Evolutionary conservation across 2,113 vertebrate species (phyloP).

Genomic region (Semicossyphus pulcher): DNA sequence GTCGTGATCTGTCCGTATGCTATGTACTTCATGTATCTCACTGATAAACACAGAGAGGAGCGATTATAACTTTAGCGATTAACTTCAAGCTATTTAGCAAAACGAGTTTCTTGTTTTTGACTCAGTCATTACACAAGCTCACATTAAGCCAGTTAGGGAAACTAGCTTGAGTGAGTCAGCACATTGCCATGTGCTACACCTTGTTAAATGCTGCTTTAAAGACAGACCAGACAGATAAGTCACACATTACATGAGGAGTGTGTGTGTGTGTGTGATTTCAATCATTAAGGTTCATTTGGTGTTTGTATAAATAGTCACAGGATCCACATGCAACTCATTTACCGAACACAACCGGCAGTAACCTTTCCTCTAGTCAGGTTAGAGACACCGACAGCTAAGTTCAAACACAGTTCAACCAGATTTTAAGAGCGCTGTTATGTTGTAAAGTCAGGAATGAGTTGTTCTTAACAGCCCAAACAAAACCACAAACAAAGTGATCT

Average conservation of each 20-base stretch:
- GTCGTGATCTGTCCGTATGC: no score
- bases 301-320: background rate
- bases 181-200: no score
- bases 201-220: no score
- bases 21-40: no score
- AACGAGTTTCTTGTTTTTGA: background rate
- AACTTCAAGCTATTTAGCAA: background rate
- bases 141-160: background rate
- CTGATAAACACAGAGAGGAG: no score
- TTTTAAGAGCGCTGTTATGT: no score
- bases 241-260: background rate
- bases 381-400: background rate
- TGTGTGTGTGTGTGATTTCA: background rate
- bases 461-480: no score
- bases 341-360: background rate
- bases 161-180: background rate
- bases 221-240: no score
- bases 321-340: conserved; percentile 17
- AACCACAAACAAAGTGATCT: no score
- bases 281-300: no score
- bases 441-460: no score
- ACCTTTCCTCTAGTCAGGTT: background rate
- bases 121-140: background rate
- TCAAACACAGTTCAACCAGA: background rate
- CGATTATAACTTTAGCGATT: no score